Percentiles rank a stretch among this genome's conserved stretches.
Evolutionary conservation across 2,113 vertebrate species (phyloP).

Genomic region (Epinephelus moara): DNA sequence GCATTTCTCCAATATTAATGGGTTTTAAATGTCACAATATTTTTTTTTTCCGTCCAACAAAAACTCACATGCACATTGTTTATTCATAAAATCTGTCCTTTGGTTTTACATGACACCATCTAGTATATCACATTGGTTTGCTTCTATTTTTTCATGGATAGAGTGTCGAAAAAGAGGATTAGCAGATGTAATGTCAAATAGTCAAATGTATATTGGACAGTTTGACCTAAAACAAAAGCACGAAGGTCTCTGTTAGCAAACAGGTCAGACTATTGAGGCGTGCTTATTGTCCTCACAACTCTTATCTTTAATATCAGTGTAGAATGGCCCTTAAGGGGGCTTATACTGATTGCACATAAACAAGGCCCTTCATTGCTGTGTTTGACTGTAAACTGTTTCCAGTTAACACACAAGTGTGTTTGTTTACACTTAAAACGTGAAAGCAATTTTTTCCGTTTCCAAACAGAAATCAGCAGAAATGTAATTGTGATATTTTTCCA

Average conservation of each 20-base stretch:
- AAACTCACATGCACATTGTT: background rate
- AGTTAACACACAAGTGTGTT: background rate
- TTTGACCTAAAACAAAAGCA: background rate
- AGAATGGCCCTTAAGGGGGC: background rate
- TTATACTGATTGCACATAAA: conserved; percentile 9
- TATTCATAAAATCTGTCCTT: background rate
- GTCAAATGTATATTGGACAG: background rate
- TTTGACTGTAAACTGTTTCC: conserved; percentile 13
- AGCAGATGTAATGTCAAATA: background rate
- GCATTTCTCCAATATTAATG: background rate
- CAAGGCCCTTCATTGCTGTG: background rate
- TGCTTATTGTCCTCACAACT: background rate
- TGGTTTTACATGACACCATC: background rate
- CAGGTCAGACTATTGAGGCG: background rate
- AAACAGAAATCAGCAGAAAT: background rate
- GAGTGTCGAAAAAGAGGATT: background rate
- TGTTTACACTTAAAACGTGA: conserved; percentile 15
- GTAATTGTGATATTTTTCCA: background rate
- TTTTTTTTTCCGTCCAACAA: background rate
- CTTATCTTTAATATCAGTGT: background rate
- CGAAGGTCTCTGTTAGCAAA: background rate
- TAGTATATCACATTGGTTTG: background rate
- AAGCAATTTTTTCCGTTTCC: background rate
- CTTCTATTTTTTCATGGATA: background rate
- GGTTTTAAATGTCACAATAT: background rate